phyloP scores from a whole-genome alignment of 1,140 invertebrate genomes.

The Drosophila eugracilis region DNA sequence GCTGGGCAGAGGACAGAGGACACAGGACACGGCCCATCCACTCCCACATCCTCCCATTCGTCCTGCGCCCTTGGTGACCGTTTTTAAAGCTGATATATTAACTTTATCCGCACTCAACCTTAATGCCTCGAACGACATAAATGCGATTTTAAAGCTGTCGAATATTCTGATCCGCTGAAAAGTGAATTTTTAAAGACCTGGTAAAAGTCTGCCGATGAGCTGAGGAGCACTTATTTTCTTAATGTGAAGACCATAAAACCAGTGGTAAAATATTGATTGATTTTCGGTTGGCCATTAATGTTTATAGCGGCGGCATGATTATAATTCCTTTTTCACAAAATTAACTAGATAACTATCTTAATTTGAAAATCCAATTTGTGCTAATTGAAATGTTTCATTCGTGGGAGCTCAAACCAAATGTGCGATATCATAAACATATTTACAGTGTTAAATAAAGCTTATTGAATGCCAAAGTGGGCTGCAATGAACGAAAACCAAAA shows the following conservation, averaged over 20 bases:
- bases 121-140: conserved; percentile 20
- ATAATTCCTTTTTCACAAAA: conserved; percentile 4
- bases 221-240: neutral
- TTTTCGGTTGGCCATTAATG: conserved; percentile 4
- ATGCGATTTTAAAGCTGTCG: conserved; percentile 36
- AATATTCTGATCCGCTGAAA: conserved; percentile 18
- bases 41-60: neutral
- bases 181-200: conserved; percentile 18
- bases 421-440: conserved; percentile 6
- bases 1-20: neutral
- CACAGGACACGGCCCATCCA: neutral
- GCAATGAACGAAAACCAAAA: neutral
- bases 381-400: conserved; percentile 23
- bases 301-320: neutral
- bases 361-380: conserved; percentile 13
- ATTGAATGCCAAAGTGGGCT: conserved; percentile 1
- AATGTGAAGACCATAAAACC: conserved; percentile 4
- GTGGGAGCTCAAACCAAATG: neutral
- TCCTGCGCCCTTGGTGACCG: conserved; percentile 10
- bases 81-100: conserved; percentile 51
- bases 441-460: neutral
- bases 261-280: neutral
- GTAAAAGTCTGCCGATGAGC: conserved; percentile 10
- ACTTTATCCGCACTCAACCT: conserved; percentile 41
- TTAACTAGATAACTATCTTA: conserved; percentile 11